Evolutionary conservation across 2,888 invertebrate genomes (phyloP).

Genomic region (Acronicta psi): DNA sequence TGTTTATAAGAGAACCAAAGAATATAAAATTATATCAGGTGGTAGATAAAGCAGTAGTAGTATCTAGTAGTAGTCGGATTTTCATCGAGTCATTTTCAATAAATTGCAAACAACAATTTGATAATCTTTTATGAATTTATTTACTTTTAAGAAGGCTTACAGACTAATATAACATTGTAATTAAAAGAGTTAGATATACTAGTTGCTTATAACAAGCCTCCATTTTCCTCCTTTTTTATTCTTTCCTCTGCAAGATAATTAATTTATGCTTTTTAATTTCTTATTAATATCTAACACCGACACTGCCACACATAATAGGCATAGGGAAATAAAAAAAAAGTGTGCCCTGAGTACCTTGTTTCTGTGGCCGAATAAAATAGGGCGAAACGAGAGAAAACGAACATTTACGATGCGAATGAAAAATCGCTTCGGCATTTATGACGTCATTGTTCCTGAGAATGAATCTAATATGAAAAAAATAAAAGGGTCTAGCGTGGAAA

Average conservation of each 20-base stretch:
- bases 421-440: constrained; percentile 80
- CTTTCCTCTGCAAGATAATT: background rate
- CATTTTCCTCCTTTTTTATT: no score
- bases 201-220: no score
- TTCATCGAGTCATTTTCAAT: background rate
- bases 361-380: constrained; percentile 69
- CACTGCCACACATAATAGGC: constrained; percentile 30
- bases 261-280: no score
- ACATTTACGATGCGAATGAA: constrained; percentile 78
- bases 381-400: constrained; percentile 53
- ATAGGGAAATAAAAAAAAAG: constrained; percentile 53
- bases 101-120: no score
- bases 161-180: no score
- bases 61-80: background rate
- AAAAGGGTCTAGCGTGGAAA: constrained; percentile 68
- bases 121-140: no score
- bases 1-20: no score
- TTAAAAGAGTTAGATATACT: no score
- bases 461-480: constrained; percentile 69
- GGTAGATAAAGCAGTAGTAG: no score
- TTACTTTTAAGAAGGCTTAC: no score
- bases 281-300: constrained; percentile 22
- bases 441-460: constrained; percentile 75
- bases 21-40: no score
- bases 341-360: constrained; percentile 64